These are phyloP conservation scores for Synanthedon myopaeformis DNA, from an alignment of 2,888 invertebrate species.

Conservation along the genomic window DNA sequence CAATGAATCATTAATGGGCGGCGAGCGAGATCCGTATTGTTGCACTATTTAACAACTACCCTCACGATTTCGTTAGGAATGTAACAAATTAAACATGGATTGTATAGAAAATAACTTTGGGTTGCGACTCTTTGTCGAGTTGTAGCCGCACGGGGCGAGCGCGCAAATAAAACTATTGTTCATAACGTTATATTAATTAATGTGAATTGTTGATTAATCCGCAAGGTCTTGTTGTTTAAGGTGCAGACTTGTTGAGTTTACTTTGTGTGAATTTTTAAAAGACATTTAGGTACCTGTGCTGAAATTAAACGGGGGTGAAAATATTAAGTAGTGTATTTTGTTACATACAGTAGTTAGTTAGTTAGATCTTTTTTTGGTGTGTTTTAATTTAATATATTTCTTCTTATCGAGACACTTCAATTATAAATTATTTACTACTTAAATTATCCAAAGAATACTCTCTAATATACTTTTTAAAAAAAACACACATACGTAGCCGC, in stretches of 20 bases:
- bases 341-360: no score
- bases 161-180: constrained; percentile 8
- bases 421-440: no score
- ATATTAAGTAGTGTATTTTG: no score
- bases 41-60: constrained; percentile 31
- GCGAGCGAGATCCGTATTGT: background rate
- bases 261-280: constrained; percentile 4
- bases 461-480: no score
- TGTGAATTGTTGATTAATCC: constrained; percentile 42
- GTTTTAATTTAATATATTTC: no score
- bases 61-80: constrained; percentile 22
- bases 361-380: no score
- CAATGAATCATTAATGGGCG: constrained; percentile 4
- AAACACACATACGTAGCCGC: no score
- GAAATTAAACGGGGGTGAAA: no score
- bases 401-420: no score
- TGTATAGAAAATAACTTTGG: constrained; percentile 48
- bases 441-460: no score
- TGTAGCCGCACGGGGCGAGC: constrained; percentile 14
- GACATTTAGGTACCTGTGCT: no score
- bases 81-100: constrained; percentile 37
- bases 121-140: constrained; percentile 38
- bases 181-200: constrained; percentile 41
- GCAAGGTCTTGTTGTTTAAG: constrained; percentile 6
- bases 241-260: background rate